phyloP scores from a whole-genome alignment of 2,113 vertebrate species.

The Calidris pygmaea region DNA sequence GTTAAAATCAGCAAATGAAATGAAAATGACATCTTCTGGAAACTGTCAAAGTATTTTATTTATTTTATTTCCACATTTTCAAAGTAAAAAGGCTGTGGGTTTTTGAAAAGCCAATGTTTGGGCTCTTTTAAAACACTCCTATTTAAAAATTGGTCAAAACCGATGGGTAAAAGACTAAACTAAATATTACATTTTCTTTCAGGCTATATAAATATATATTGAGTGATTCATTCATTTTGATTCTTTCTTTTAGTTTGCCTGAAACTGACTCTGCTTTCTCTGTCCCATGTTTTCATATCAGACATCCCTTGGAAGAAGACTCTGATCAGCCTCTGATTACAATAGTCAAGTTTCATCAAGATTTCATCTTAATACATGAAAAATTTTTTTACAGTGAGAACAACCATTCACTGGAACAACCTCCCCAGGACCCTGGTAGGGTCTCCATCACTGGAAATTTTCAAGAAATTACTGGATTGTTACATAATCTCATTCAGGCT shows the following conservation, averaged over 20 bases:
- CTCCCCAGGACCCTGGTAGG: neutral
- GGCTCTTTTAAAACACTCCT: neutral
- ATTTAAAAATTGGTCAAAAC: neutral
- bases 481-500: neutral
- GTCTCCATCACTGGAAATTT: neutral
- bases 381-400: neutral
- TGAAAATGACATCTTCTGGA: neutral
- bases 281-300: neutral
- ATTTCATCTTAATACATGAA: neutral
- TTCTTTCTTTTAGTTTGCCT: neutral
- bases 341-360: neutral
- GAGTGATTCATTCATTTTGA: neutral
- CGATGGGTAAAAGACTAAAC: neutral
- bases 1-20: neutral
- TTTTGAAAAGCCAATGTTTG: neutral
- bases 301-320: neutral
- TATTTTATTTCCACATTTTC: neutral
- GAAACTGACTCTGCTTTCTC: neutral
- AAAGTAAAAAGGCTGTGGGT: neutral
- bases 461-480: accelerated
- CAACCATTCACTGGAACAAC: neutral
- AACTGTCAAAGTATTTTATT: neutral
- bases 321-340: neutral
- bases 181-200: neutral
- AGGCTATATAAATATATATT: neutral